These are phyloP conservation scores for Octodon degus DNA, from an alignment of 2,113 vertebrate species.

Conservation along the genomic window DNA sequence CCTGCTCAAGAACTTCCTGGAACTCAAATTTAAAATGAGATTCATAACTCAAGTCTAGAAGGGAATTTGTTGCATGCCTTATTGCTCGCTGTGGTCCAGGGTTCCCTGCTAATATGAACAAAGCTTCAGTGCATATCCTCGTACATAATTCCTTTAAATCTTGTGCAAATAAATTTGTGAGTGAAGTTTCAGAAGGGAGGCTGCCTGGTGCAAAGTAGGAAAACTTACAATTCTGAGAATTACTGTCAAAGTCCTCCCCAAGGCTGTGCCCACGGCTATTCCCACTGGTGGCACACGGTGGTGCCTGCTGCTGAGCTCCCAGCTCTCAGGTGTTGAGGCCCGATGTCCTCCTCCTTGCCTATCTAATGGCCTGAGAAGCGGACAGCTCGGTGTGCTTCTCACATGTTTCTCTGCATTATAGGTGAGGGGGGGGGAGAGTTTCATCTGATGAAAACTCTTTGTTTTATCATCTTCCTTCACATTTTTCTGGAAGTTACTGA, in stretches of 20 bases:
- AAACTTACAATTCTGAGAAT: neutral
- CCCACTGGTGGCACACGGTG: neutral
- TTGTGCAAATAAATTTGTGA: neutral
- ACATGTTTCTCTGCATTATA: neutral
- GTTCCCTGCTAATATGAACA: neutral
- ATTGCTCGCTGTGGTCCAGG: neutral
- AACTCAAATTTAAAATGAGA: conserved; percentile 10
- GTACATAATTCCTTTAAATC: neutral
- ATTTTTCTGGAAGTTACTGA: conserved; percentile 16
- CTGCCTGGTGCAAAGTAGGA: neutral
- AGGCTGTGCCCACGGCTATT: neutral
- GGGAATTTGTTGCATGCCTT: neutral
- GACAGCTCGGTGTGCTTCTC: neutral
- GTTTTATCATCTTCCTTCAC: neutral
- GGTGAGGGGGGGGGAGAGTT: neutral
- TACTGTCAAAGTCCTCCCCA: neutral
- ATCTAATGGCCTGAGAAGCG: neutral
- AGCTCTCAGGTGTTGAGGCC: neutral
- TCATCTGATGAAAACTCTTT: neutral
- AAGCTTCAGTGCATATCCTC: neutral
- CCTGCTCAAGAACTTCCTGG: neutral
- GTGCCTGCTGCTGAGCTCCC: neutral
- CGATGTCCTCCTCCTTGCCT: neutral
- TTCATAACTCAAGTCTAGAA: neutral
- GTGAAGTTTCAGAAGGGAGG: neutral